These are phyloP conservation scores for Bothrops jararaca DNA, from an alignment of 2,113 vertebrate species.

Conservation along the genomic window DNA sequence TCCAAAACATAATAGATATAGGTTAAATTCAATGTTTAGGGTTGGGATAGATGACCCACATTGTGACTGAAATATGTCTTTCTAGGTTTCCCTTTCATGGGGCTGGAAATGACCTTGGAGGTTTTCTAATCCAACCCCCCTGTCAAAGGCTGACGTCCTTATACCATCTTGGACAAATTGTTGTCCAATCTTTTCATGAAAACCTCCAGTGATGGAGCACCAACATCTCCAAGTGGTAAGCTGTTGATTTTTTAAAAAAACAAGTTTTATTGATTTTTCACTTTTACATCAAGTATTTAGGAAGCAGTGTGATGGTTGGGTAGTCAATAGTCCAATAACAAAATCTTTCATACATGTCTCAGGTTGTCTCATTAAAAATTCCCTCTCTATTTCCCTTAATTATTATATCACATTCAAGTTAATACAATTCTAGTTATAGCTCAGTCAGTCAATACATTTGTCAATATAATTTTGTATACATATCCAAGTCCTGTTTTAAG, in stretches of 20 bases:
- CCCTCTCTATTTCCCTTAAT: too few species aligned
- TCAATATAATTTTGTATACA: too few species aligned
- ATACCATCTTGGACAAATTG: background rate
- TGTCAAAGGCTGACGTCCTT: background rate
- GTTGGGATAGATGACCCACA: background rate
- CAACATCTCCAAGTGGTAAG: background rate
- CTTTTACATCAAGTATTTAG: too few species aligned
- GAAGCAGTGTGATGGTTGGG: too few species aligned
- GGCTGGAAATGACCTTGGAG: background rate
- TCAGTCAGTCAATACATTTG: too few species aligned
- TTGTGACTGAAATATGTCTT: background rate
- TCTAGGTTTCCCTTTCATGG: background rate
- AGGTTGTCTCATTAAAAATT: too few species aligned
- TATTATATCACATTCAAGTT: too few species aligned
- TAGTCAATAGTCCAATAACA: too few species aligned
- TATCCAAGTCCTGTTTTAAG: too few species aligned
- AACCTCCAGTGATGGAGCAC: background rate
- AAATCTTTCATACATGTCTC: too few species aligned
- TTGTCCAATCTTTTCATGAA: background rate
- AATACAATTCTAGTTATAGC: too few species aligned
- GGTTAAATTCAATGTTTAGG: background rate
- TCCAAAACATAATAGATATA: background rate
- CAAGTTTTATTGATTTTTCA: too few species aligned
- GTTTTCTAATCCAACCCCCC: background rate
- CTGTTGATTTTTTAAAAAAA: background rate